Evolutionary conservation across 2,888 invertebrate species (phyloP), one percentile per base, ranked within the genome.

Genomic region (Pecten maximus): DNA sequence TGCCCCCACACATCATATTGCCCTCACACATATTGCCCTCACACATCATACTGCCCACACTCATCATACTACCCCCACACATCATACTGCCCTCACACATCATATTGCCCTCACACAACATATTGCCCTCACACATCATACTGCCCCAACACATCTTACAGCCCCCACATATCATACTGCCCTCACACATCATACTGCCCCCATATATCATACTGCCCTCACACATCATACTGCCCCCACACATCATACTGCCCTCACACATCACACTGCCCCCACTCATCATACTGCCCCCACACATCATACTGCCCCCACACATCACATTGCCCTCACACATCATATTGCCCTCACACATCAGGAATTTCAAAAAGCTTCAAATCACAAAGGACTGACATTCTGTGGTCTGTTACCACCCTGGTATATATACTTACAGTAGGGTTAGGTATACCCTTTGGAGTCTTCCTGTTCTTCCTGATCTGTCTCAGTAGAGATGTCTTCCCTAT

Each of bases 401-500:
- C n/a, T n/a, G n/a, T n/a, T n/a, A n/a, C 2, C 40, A 40, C 40
- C 40, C 12, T 86, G 39, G n/a, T 40, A 89, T 1, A 40, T 0
- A 87, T 28, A 91, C 94, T 92, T 92, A 95, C 95, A 8, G 94
- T 93, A 15, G 74, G 74, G 28, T 6, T 28, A 10, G 35, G 74
- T 23, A 92, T 92, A 44, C 92, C 91, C n/a, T 89, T 91, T 8
- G 91, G 91, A 15, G 91, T 87, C 44, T 98, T 98, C 0, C 99
- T 99, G 96, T 99, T 99, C 94, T 98, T 98, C 6, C 99, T 97
- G 40, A 99, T 97, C 94, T 98, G 98, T 94, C 99, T 98, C 50
- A 99, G 97, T 4, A 99, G 97, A 89, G 99, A 99, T 0, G 99
- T 99, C 97, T 99, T 99, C 0, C 98, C 98, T 91, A 97, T 97